Evolutionary conservation across 1,140 invertebrate species (phyloP), one percentile per base, ranked within the genome.

Genomic region (Dendrolimus punctatus): DNA sequence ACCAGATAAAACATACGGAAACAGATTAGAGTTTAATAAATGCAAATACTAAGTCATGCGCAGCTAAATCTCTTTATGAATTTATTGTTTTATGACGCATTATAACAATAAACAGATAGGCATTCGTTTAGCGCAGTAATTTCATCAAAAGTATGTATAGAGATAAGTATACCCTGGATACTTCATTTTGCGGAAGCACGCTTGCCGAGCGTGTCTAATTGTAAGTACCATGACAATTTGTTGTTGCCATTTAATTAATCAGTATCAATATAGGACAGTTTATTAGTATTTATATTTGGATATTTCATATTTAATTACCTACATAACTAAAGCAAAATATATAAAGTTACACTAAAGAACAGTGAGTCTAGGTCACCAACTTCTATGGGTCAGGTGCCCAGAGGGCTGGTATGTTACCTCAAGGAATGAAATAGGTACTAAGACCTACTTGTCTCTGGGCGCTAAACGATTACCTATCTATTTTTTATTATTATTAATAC

Each of bases 151-250:
- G 37, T 41, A 51, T 51, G 23, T 49, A 37, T 37, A 46, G 42
- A 56, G 54, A 56, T 56, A 56, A 56, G 49, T 56, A 51, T 39
- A 56, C 43, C 38, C 40, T 38, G 7, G 6, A 36, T 56, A 43
- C 41, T 55, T 56, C 54, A 56, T 50, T 56, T 56, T 46, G 49
- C 46, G 46, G 55, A 44, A 49, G 38, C 55, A 49, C 55, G 55
- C 55, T 42, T 46, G 6, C 0, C 46, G 37, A 52, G 46, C 55
- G 41, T 52, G 55, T 57, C 40, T 23, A 23, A 23, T 23, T 23
- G 43, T 51, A 47, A 3, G 55, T 10, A 45, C 49, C n/a, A 45
- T 45, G 6, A 38, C 39, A n/a, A n/a, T 8, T 6, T n/a, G 23
- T 46, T 46, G 8, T 46, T 10, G 7, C 10, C 40, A 39, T 51